phyloP scores from a whole-genome alignment of 2,888 invertebrate species.

The Himalopsyche anomala region DNA sequence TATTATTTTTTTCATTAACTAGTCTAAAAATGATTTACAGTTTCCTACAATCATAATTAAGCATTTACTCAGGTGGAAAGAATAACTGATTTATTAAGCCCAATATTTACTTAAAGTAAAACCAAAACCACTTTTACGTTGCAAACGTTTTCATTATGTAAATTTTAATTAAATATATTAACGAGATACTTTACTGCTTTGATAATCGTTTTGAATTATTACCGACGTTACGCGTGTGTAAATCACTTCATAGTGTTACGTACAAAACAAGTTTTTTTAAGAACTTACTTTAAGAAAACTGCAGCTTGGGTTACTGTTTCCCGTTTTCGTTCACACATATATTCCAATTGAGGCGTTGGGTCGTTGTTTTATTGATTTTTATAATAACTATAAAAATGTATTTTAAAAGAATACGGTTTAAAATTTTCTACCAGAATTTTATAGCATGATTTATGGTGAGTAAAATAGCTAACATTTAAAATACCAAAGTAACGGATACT shows the following conservation, averaged over 20 bases:
- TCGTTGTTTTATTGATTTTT: not conserved
- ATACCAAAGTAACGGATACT: too few relatives aligned
- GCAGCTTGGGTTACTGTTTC: not conserved
- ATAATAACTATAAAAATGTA: too few relatives aligned
- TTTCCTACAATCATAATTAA: constrained; percentile 4
- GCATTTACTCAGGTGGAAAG: constrained; percentile 8
- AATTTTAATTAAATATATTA: constrained; percentile 30
- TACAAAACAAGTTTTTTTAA: constrained; percentile 8
- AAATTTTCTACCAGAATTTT: too few relatives aligned
- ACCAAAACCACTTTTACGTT: not conserved
- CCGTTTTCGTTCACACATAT: not conserved
- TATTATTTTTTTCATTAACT: constrained; percentile 1
- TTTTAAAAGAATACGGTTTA: too few relatives aligned
- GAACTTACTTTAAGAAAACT: not conserved
- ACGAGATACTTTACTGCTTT: not conserved
- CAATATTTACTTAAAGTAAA: not conserved
- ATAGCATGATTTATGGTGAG: too few relatives aligned
- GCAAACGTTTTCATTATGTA: constrained; percentile 8
- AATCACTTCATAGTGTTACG: not conserved
- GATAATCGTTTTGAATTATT: constrained; percentile 26
- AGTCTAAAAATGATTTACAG: constrained; percentile 26
- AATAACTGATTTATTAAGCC: not conserved
- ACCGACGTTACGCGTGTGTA: not conserved
- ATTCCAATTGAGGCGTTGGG: not conserved
- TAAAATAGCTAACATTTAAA: too few relatives aligned